These are phyloP conservation scores for Siniperca scherzeri DNA, from an alignment of 2,797 vertebrate genomes.

Conservation along the genomic window DNA sequence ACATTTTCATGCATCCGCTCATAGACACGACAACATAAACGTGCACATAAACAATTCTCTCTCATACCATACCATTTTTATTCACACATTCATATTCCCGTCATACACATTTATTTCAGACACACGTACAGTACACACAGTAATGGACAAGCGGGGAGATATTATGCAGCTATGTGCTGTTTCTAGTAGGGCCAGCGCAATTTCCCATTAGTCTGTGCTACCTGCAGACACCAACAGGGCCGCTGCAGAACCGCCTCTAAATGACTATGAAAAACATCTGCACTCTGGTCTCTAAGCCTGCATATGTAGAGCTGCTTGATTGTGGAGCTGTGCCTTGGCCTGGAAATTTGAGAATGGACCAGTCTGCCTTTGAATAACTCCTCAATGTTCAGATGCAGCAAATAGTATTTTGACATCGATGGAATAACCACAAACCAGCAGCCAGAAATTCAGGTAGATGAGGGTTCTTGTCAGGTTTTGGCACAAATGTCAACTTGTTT, in stretches of 20 bases:
- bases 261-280: conserved; percentile 20
- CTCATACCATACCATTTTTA: conserved; percentile 17
- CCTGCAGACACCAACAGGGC: conserved; percentile 28
- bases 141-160: conserved; percentile 1
- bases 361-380: neutral
- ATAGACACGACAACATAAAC: conserved; percentile 17
- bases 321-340: neutral
- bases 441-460: neutral
- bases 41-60: conserved; percentile 26
- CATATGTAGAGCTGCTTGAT: neutral
- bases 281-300: neutral
- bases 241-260: conserved; percentile 32
- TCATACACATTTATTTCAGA: neutral
- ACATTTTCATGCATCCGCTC: neutral
- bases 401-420: conserved; percentile 4
- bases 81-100: conserved; percentile 33
- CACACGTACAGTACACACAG: neutral
- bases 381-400: neutral
- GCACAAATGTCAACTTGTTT: conserved; percentile 21
- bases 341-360: conserved; percentile 3
- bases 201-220: conserved; percentile 48
- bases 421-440: conserved; percentile 7
- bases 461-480: conserved; percentile 8
- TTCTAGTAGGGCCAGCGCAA: conserved; percentile 21
- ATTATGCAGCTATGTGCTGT: conserved; percentile 38